These are phyloP conservation scores for Lasioglossum baleicum DNA, from an alignment of 1,140 invertebrate species.

Conservation along the genomic window DNA sequence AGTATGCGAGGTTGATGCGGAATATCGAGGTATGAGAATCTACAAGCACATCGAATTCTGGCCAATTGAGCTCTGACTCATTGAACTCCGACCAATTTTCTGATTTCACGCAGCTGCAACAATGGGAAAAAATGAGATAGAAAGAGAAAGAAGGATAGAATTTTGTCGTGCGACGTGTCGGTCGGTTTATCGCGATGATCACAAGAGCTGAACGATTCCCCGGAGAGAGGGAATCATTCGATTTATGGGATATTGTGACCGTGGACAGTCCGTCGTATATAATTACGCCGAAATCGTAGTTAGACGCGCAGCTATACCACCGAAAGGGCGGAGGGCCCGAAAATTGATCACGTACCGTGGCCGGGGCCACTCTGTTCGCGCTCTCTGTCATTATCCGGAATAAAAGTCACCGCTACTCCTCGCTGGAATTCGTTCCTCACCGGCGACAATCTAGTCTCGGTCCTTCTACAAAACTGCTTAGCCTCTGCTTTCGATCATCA, in stretches of 20 bases:
- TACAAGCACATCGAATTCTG: too few species aligned
- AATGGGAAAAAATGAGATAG: not conserved
- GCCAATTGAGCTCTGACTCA: too few species aligned
- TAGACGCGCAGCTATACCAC: constrained; percentile 59
- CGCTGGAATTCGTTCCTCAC: constrained; percentile 67
- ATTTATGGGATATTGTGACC: constrained; percentile 52
- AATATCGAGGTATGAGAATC: too few species aligned
- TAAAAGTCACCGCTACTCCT: constrained; percentile 79
- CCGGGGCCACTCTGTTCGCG: constrained; percentile 52
- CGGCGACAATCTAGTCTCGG: constrained; percentile 72
- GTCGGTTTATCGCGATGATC: constrained; percentile 32
- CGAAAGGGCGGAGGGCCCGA: constrained; percentile 62
- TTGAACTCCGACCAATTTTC: too few species aligned
- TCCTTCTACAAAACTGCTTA: not conserved
- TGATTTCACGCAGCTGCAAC: too few species aligned
- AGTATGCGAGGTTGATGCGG: too few species aligned
- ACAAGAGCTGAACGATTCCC: constrained; percentile 28
- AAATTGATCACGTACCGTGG: constrained; percentile 79
- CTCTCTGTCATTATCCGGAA: constrained; percentile 80
- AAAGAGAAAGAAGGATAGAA: not conserved
- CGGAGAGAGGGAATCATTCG: constrained; percentile 3
- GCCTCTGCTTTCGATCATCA: too few species aligned
- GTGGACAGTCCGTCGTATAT: constrained; percentile 66
- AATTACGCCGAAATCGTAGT: constrained; percentile 79
- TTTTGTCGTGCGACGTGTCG: not conserved